Evolutionary conservation across 2,888 invertebrate species (phyloP), one percentile per base, ranked within the genome.

Genomic region (Leptura quadrifasciata): DNA sequence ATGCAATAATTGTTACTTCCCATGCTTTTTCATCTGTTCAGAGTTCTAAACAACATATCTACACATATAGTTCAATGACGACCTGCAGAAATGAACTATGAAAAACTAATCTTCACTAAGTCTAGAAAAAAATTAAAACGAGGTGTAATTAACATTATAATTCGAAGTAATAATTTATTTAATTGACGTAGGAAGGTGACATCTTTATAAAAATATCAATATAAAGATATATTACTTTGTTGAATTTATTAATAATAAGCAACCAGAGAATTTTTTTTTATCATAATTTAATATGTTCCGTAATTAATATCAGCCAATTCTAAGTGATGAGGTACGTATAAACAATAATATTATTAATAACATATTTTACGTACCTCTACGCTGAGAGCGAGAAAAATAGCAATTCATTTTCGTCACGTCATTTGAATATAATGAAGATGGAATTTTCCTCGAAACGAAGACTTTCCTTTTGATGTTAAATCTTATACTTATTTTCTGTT

Each of bases 181-280:
- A 60, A 27, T 17, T 60, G 60, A 60, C 60, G 24, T 58, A 58
- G 21, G 24, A 24, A 58, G n/a, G 10, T 58, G 24, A 55, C 55
- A 8, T 55, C n/a, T 55, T 55, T 9, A 55, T 18, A 18, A 39
- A 39, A 55, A 18, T 20, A 55, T 17, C 55, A n/a, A 12, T 18
- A 57, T 3, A 52, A 3, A 57, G 10, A 52, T 20, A 9, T 1
- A 55, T 57, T 20, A 20, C 10, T 20, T 57, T 20, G 10, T 21
- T 20, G 12, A 12, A 20, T 20, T 57, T 57, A 18, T 57, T 57
- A 18, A 57, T 10, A 55, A 20, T 12, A 47, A n/a, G 15, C 15
- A 1, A 35, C 8, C 12, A 15, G 39, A 15, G 39, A 39, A 15
- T 3, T 55, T 55, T 55, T 55, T 55, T 55, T 9, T 18, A 39